phyloP scores from a whole-genome alignment of 2,113 vertebrate species.

The cat (Felis catus) region DNA sequence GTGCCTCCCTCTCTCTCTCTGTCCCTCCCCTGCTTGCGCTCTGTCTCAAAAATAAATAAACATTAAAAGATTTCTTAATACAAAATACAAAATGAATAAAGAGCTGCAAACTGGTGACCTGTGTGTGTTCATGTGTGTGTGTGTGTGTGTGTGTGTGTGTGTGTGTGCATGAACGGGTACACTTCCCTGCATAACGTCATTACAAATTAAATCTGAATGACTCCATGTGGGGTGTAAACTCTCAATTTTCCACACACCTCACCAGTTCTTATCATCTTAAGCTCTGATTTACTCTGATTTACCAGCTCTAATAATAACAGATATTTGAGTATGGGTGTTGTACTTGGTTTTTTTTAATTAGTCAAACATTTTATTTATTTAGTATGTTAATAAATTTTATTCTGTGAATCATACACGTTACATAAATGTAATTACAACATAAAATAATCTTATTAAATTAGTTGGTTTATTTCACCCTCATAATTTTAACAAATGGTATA shows the following conservation, averaged over 20 bases:
- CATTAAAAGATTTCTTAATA: not conserved
- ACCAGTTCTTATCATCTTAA: not conserved
- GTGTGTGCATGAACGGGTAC: no score
- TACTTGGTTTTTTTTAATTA: not conserved
- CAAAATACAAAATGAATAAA: not conserved
- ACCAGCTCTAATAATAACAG: not conserved
- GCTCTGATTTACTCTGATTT: not conserved
- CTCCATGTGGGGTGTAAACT: not conserved
- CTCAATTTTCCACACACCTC: not conserved
- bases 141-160: not conserved
- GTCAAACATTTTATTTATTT: not conserved
- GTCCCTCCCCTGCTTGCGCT: no score
- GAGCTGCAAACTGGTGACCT: not conserved
- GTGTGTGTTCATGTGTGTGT: no score
- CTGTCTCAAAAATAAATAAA: not conserved
- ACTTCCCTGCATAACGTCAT: not conserved
- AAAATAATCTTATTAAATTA: not conserved
- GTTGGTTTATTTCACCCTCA: not conserved
- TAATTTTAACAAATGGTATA: not conserved
- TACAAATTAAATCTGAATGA: not conserved
- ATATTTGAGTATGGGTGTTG: not conserved
- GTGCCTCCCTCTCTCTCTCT: no score
- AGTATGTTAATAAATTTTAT: not conserved
- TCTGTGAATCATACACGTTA: not conserved
- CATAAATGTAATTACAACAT: not conserved